Evolutionary conservation across 2,113 vertebrate genomes (phyloP), one percentile per base, ranked within the genome.

Genomic region (Poeciliopsis turrubarensis): DNA sequence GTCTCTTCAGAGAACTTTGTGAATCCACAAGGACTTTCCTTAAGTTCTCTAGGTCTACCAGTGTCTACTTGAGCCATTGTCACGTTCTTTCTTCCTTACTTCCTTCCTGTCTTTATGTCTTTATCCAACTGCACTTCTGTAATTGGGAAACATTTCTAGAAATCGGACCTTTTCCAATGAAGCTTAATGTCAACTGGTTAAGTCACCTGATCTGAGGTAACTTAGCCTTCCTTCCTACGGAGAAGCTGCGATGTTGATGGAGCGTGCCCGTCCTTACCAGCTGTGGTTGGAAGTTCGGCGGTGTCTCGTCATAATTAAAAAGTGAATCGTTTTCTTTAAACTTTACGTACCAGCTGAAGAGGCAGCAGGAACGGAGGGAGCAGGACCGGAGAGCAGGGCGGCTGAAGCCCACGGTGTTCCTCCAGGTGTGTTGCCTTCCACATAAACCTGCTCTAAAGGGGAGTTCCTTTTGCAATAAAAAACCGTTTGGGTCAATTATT

Each of bases 1-100:
- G 72, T 66, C 77, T n/a, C 66, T 81, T 66, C 72, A 65, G 77
- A 78, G 81, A 83, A 87, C 66, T 63, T 89, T 84, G 91, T 87
- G 84, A 77, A 87, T 70, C 34, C 34, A 84, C 63, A 69, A 88
- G 81, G 77, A 72, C 77, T 87, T 78, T 37, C 34, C 84, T 62
- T 67, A 75, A 83, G 78, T 80, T 74, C 82, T 75, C 70, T 62
- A 51, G 54, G 72, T 81, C 67, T 5, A n/a, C 77, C 84, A 82
- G 70, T 65, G 81, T 81, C 25, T 39, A 61, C 29, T 1, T 68
- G 30, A 65, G n/a, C 67, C 73, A 41, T 69, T 8, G 4, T 68
- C 3, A 5, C 63, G 31, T 11, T 69, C 9, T 65, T 13, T 34
- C 54, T 54, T 75, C 9, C 63, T 76, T 41, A 14, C 9, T 72